phyloP scores from a whole-genome alignment of 2,797 vertebrate species.

The Thaleichthys pacificus region DNA sequence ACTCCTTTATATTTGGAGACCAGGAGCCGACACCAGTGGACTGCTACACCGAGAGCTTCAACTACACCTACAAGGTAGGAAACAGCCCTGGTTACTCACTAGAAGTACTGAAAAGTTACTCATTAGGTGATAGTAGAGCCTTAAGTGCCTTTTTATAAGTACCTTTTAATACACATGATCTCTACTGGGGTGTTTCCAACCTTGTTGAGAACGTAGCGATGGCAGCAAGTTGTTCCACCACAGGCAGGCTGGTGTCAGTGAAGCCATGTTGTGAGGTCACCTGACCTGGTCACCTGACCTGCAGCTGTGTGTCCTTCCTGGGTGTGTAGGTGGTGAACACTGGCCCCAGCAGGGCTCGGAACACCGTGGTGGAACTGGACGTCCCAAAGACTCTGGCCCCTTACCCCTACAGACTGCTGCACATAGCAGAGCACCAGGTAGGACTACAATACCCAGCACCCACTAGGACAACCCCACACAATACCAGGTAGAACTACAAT shows the following conservation, averaged over 20 bases:
- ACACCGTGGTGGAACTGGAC: constrained; percentile 78
- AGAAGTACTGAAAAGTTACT: background rate
- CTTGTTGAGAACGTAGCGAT: too few relatives aligned
- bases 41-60: constrained; percentile 84
- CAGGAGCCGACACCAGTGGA: constrained; percentile 61
- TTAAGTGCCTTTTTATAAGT: too few relatives aligned
- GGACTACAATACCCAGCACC: background rate
- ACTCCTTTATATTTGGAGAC: constrained; percentile 85
- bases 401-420: constrained; percentile 77
- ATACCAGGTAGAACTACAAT: too few relatives aligned
- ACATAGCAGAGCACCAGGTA: constrained; percentile 84
- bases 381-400: constrained; percentile 86
- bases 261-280: too few relatives aligned
- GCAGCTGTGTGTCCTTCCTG: background rate
- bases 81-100: constrained; percentile 21
- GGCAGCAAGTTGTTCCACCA: too few relatives aligned
- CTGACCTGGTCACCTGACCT: background rate
- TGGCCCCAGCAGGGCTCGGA: constrained; percentile 84
- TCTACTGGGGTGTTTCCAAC: too few relatives aligned
- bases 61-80: constrained; percentile 89
- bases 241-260: too few relatives aligned
- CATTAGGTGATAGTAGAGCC: too few relatives aligned
- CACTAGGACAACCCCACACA: too few relatives aligned
- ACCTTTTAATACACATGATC: too few relatives aligned
- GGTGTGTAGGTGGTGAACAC: constrained; percentile 83